phyloP scores from a whole-genome alignment of 2,888 invertebrate genomes.

The Ptilodon capucinus region DNA sequence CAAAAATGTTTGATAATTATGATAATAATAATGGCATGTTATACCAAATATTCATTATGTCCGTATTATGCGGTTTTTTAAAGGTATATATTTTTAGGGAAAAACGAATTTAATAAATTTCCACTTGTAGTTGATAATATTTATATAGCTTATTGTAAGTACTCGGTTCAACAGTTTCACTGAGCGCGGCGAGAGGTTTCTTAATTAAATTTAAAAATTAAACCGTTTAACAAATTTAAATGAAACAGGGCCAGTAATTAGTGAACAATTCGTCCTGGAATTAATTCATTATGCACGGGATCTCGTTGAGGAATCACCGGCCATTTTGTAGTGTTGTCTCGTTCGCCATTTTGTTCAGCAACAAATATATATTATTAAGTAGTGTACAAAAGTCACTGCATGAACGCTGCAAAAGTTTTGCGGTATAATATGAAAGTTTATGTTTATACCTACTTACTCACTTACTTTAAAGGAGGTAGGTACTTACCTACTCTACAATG shows the following conservation, averaged over 20 bases:
- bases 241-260: slow-evolving; percentile 10
- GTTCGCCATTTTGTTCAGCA: neutral
- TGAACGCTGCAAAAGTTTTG: neutral
- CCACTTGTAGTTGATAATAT: too few relatives aligned
- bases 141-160: neutral
- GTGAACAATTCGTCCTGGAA: slow-evolving; percentile 19
- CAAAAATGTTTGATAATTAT: too few relatives aligned
- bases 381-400: too few relatives aligned
- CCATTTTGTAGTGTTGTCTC: neutral
- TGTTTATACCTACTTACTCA: too few relatives aligned
- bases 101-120: neutral
- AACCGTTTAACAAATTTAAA: neutral
- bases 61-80: too few relatives aligned
- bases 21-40: too few relatives aligned
- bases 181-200: too few relatives aligned
- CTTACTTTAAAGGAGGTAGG: too few relatives aligned
- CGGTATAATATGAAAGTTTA: neutral
- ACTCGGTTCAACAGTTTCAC: neutral
- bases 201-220: slow-evolving; percentile 10
- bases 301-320: neutral
- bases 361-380: too few relatives aligned
- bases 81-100: too few relatives aligned
- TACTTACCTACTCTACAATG: too few relatives aligned
- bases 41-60: too few relatives aligned
- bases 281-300: slow-evolving; percentile 28